Evolutionary conservation across 2,797 vertebrate species (phyloP), one percentile per base, ranked within the genome.

Genomic region (Cichlasoma orientale): DNA sequence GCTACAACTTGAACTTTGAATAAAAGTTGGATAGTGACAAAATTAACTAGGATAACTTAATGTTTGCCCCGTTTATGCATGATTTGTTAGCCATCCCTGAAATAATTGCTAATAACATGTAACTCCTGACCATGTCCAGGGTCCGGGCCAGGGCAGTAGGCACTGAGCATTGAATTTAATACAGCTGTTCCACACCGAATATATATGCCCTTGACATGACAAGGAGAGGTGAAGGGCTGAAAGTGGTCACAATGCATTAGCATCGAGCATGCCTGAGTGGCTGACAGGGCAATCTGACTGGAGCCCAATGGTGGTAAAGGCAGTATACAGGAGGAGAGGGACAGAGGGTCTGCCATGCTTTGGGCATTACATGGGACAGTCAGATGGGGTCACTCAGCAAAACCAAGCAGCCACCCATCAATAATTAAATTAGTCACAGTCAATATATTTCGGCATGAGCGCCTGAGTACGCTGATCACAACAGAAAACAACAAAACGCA

Each of bases 361-460:
- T 50, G 79, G 89, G 91, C 86, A 69, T 83, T 79, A 69, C 79
- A 71, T 58, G 77, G 88, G 88, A 91, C 91, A 82, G 86, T 91
- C 71, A 58, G 82, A 81, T 55, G 72, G 89, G 91, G 92, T 93
- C 92, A 92, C 81, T 91, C 84, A 83, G 90, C 86, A 91, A 92
- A 91, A 92, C 84, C 87, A 91, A 87, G 92, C 91, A 92, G 77
- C 90, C 89, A 90, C 85, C 91, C 94, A 86, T 92, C 89, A 89
- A 92, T 93, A 92, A 94, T 92, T 81, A 75, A 89, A 92, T 93
- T 86, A 92, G 79, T 91, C 88, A 92, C 90, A 86, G 88, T 86
- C 94, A 70, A 92, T 92, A 80, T 92, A 89, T 72, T 92, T 89
- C 75, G 73, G 90, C 85, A 84, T 81, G 75, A 89, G 80, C 18